Percentiles rank a stretch among this genome's conserved stretches.
Evolutionary conservation across 2,113 vertebrate species (phyloP).

Genomic region (Phocoena phocoena): DNA sequence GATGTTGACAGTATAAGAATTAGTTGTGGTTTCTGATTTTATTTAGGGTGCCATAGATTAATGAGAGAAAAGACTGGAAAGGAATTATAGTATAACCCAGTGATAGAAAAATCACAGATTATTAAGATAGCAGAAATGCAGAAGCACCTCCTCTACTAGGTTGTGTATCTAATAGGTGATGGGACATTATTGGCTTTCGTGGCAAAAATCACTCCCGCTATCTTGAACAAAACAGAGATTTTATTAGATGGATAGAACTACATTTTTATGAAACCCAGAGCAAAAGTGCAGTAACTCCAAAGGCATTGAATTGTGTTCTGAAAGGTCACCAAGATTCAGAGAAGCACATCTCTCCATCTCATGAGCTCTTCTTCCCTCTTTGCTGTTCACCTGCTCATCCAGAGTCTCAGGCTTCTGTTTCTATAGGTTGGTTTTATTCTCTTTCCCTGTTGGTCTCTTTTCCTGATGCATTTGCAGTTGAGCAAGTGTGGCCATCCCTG

Average conservation of each 20-base stretch:
- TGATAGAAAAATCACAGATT: neutral
- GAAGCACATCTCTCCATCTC: too few relatives aligned
- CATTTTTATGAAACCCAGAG: neutral
- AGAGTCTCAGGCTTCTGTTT: neutral
- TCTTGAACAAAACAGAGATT: neutral
- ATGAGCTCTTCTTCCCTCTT: neutral
- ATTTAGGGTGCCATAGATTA: neutral
- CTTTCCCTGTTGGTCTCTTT: neutral
- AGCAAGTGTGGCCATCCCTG: neutral
- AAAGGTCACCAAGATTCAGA: neutral
- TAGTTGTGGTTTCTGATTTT: neutral
- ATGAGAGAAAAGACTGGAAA: neutral
- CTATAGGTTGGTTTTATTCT: neutral
- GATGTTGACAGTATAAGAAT: constrained; percentile 46
- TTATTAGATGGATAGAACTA: neutral
- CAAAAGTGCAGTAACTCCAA: neutral
- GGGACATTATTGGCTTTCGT: neutral
- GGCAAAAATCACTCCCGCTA: neutral
- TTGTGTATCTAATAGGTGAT: neutral
- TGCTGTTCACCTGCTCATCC: neutral
- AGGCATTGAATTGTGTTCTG: neutral
- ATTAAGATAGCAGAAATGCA: neutral
- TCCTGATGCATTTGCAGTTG: neutral
- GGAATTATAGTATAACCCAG: neutral
- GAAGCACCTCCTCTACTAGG: neutral